These are phyloP conservation scores for Drepana arcuata DNA, from an alignment of 1,140 invertebrate species.

Conservation along the genomic window DNA sequence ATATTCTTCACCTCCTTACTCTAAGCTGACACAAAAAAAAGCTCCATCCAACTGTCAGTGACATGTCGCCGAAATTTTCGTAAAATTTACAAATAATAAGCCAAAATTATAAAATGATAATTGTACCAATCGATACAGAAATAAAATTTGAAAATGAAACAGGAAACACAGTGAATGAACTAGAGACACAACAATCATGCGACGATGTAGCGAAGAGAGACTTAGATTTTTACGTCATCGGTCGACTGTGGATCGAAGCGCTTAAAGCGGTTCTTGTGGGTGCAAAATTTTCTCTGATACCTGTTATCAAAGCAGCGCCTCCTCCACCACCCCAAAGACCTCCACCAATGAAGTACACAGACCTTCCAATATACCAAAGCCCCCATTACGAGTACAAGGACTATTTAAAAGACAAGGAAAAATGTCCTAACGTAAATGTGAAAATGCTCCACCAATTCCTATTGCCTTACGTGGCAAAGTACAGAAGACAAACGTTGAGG, in stretches of 20 bases:
- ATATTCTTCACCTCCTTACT: too few species aligned
- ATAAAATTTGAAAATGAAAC: too few species aligned
- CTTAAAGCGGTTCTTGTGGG: conserved; percentile 30
- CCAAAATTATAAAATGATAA: too few species aligned
- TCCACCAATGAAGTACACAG: conserved; percentile 43
- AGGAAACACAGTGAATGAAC: too few species aligned
- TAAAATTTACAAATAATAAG: too few species aligned
- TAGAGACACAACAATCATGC: too few species aligned
- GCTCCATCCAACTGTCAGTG: too few species aligned
- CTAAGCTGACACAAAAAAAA: too few species aligned
- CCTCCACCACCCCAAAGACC: conserved; percentile 24
- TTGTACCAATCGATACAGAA: too few species aligned
- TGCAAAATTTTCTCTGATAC: conserved; percentile 21
- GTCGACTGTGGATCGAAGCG: conserved; percentile 35
- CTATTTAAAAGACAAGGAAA: conserved; percentile 20
- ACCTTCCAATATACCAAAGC: conserved; percentile 42
- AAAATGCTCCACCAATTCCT: conserved; percentile 31
- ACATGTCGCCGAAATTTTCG: too few species aligned
- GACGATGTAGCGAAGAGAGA: too few species aligned
- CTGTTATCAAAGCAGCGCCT: conserved; percentile 28
- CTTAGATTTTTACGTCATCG: conserved; percentile 38
- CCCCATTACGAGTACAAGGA: conserved; percentile 48
- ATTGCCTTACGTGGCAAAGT: conserved; percentile 20
- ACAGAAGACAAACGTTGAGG: neutral
- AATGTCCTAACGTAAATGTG: conserved; percentile 27